Base-by-base conservation (phyloP, 2,113 vertebrate genomes). In the Danionella cerebrum region DNA sequence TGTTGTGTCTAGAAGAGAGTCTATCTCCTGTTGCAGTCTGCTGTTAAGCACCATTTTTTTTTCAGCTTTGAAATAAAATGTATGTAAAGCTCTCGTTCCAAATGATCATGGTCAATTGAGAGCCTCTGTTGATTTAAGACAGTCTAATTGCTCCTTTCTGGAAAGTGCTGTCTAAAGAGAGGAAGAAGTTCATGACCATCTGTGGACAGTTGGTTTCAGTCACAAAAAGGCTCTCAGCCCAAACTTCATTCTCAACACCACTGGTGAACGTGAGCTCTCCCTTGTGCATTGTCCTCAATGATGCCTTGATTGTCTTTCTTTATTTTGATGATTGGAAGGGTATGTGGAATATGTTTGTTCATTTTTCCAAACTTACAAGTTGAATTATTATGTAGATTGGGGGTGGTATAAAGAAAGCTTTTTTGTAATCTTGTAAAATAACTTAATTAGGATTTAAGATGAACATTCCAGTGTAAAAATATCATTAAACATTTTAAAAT, bases 391-490 rank as follows among this genome's bases (percentile, higher is more conserved):
- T 63, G 50, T 65, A 41, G 51, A 53, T 64, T 63, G 8, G 64
- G 69, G 29, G 45, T 21, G 47, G 64, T 69, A 44, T 53, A 57
- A 48, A 55, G 29, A 39, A 21, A 42, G 47, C 33, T 67, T 54
- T 74, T 75, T 75, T 75, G 39, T 75, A 67, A 67, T 33, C 64
- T 65, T 70, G 68, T 75, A 67, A 74, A 74, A 74, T 71, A 75
- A 64, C 25, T 4, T 67, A 55, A 67, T 57, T 38, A 64, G 64
- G 27, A 11, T 64, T 74, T 14, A 51, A 53, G 48, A 71, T 41
- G 62, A 71, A 71, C 68, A 75, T 75, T 75, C 73, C 73, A 71
- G 57, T 75, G 64, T 68, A 71, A 71, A 71, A 55, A 57, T 67
- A 50, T 55, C 52, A 57, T 71, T 63, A 75, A 75, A 75, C 51